Evolutionary conservation across 2,888 invertebrate genomes (phyloP).

Genomic region (Diploptera punctata): DNA sequence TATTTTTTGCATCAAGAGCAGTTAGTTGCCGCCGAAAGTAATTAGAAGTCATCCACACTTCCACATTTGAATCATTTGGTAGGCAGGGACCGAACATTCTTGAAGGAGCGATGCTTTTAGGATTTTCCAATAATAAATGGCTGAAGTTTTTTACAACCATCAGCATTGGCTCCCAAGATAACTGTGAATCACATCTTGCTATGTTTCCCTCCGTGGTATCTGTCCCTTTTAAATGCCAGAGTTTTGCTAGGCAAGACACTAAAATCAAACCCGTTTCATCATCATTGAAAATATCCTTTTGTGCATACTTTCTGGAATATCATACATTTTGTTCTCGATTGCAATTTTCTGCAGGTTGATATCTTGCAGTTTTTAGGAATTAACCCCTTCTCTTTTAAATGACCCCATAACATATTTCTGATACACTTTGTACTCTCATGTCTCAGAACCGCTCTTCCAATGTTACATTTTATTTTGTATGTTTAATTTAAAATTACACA

Average conservation of each 20-base stretch:
- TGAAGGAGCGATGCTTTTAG: slow-evolving; percentile 21
- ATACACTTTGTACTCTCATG: too few relatives aligned
- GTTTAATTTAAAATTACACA: too few relatives aligned
- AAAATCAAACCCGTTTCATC: too few relatives aligned
- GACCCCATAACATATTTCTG: too few relatives aligned
- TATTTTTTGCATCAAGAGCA: slow-evolving; percentile 27
- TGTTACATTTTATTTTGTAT: too few relatives aligned
- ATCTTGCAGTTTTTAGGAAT: too few relatives aligned
- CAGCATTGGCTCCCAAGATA: slow-evolving; percentile 5
- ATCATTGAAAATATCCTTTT: too few relatives aligned
- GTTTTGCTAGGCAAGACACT: slow-evolving; percentile 9
- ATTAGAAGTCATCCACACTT: slow-evolving; percentile 24
- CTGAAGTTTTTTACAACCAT: slow-evolving; percentile 33
- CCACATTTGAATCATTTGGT: slow-evolving; percentile 22
- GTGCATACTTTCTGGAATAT: too few relatives aligned
- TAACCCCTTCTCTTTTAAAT: too few relatives aligned
- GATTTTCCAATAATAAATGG: slow-evolving; percentile 33
- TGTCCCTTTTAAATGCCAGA: slow-evolving; percentile 2
- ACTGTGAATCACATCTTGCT: slow-evolving; percentile 3
- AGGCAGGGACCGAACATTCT: slow-evolving; percentile 17
- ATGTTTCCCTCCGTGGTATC: slow-evolving; percentile 11
- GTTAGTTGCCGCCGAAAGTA: slow-evolving; percentile 15
- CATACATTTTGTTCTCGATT: too few relatives aligned
- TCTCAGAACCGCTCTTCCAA: too few relatives aligned
- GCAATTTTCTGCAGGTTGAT: too few relatives aligned